Conservation (phyloP, 2,888 invertebrate species). For the Cheilosia variabilis region DNA sequence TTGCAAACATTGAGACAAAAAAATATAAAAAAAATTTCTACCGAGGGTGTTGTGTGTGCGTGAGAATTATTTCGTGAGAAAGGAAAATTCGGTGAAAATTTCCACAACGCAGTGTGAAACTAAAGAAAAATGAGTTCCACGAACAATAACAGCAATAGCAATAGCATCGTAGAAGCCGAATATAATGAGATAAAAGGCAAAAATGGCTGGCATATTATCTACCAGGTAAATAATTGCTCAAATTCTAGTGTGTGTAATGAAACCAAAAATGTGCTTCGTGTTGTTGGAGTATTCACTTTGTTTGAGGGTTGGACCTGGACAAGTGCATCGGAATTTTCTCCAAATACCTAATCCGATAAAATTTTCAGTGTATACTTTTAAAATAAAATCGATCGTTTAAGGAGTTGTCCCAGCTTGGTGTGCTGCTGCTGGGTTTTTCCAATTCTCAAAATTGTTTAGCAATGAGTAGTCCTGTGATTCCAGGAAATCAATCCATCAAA, state of each 20-base stretch:
- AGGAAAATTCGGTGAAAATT: conserved; percentile 57
- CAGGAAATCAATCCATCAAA: conserved; percentile 53
- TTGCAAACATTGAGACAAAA: conserved; percentile 31
- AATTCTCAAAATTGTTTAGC: conserved; percentile 57
- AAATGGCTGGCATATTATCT: conserved; percentile 89
- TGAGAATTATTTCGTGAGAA: conserved; percentile 52
- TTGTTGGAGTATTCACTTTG: conserved; percentile 23
- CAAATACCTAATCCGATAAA: background rate
- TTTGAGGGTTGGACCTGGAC: conserved; percentile 16
- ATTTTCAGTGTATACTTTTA: background rate
- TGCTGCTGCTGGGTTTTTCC: conserved; percentile 32
- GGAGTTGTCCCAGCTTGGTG: conserved; percentile 6
- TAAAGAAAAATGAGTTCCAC: conserved; percentile 62
- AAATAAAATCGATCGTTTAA: conserved; percentile 28
- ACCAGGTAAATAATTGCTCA: conserved; percentile 86
- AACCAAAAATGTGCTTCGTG: conserved; percentile 39
- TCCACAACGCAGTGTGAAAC: conserved; percentile 30
- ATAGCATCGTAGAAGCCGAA: conserved; percentile 87
- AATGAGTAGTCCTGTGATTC: conserved; percentile 72
- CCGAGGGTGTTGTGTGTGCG: conserved; percentile 37
- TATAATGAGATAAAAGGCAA: conserved; percentile 88
- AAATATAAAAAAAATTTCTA: conserved; percentile 40
- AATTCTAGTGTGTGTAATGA: conserved; percentile 20
- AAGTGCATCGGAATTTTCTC: conserved; percentile 49
- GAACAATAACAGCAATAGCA: conserved; percentile 72